Conservation (phyloP, 2,888 invertebrate genomes). For the Ptychoptera contaminata region DNA sequence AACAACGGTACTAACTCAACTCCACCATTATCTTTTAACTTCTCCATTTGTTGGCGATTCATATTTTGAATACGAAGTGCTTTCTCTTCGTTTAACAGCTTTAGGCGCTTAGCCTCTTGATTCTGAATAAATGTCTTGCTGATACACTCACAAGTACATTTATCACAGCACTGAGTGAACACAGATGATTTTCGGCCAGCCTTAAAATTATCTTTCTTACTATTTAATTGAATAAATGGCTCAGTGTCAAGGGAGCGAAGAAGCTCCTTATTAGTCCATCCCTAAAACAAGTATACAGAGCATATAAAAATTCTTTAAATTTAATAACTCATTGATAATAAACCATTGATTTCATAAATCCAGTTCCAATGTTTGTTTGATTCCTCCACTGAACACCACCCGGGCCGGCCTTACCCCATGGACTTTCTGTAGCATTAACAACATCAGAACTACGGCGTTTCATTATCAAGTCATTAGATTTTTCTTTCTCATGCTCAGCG, state of each 20-base stretch:
- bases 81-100: too few relatives aligned
- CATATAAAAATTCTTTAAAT: neutral
- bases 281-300: slow-evolving; percentile 14
- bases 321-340: slow-evolving; percentile 10
- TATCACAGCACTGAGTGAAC: slow-evolving; percentile 1
- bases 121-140: neutral
- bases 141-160: slow-evolving; percentile 5
- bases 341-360: slow-evolving; percentile 68
- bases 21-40: slow-evolving; percentile 36
- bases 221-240: neutral
- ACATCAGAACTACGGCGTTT: neutral
- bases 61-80: neutral
- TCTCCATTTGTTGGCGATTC: neutral
- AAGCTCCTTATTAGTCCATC: slow-evolving; percentile 31
- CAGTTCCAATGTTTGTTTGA: slow-evolving; percentile 51
- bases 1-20: slow-evolving; percentile 62
- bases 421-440: slow-evolving; percentile 6
- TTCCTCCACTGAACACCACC: slow-evolving; percentile 61
- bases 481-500: neutral
- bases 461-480: slow-evolving; percentile 2
- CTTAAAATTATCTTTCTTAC: too few relatives aligned
- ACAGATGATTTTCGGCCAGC: too few relatives aligned
- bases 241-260: slow-evolving; percentile 23
- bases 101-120: too few relatives aligned
- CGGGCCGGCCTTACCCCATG: slow-evolving; percentile 27